Evolutionary conservation across 2,888 invertebrate genomes (phyloP).

Genomic region (Mythimna albipuncta): DNA sequence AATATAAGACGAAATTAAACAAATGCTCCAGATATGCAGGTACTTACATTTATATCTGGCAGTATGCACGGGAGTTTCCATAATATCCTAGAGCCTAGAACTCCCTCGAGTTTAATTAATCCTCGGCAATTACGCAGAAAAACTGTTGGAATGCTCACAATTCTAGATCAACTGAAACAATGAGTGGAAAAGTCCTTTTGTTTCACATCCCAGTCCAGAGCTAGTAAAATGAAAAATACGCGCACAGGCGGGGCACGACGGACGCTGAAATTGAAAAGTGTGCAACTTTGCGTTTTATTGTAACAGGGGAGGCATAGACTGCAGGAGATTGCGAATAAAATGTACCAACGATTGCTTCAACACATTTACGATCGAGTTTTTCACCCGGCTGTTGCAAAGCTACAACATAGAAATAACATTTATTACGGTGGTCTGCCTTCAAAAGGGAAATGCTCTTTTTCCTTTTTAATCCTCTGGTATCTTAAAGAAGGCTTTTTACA

Average conservation of each 20-base stretch:
- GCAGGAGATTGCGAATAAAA: slow-evolving; percentile 77
- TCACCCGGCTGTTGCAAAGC: slow-evolving; percentile 42
- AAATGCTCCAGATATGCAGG: neutral
- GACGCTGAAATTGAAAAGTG: slow-evolving; percentile 83
- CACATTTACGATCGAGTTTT: slow-evolving; percentile 62
- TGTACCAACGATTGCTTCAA: slow-evolving; percentile 64
- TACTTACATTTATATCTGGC: slow-evolving; percentile 10
- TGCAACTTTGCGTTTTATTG: slow-evolving; percentile 84
- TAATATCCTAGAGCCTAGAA: slow-evolving; percentile 36
- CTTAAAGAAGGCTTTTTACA: slow-evolving; percentile 6
- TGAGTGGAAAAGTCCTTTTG: slow-evolving; percentile 84
- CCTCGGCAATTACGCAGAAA: slow-evolving; percentile 58
- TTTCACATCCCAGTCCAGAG: slow-evolving; percentile 77
- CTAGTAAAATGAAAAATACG: slow-evolving; percentile 84
- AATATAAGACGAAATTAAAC: neutral
- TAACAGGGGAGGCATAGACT: slow-evolving; percentile 70
- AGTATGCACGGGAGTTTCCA: slow-evolving; percentile 32
- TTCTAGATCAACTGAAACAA: slow-evolving; percentile 74
- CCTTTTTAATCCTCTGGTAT: slow-evolving; percentile 3
- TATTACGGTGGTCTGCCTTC: slow-evolving; percentile 30
- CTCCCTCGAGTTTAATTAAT: slow-evolving; percentile 51
- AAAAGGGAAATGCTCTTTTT: slow-evolving; percentile 13
- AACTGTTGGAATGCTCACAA: slow-evolving; percentile 55
- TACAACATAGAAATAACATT: slow-evolving; percentile 48
- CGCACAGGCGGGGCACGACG: slow-evolving; percentile 73